A percentile compares a stretch with the other conserved stretches of the same genome.
These are phyloP conservation scores for Ranitomeya imitator DNA, from an alignment of 2,113 vertebrate species.

Conservation along the genomic window DNA sequence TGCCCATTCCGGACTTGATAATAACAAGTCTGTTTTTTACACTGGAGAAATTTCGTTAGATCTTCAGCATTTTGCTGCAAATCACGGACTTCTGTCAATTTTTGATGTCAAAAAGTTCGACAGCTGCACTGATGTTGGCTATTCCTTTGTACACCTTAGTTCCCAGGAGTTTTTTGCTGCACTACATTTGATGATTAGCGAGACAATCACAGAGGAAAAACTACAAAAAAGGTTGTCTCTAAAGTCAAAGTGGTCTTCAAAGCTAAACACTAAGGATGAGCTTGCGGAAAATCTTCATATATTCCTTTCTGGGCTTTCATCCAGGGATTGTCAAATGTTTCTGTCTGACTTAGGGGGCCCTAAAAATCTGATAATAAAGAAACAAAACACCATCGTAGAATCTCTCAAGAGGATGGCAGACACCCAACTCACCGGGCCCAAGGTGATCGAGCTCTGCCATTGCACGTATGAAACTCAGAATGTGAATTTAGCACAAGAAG, in stretches of 20 bases:
- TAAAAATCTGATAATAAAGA: constrained; percentile 68
- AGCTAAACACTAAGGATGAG: constrained; percentile 71
- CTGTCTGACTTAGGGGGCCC: constrained; percentile 69
- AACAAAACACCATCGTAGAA: constrained; percentile 73
- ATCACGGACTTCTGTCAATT: constrained; percentile 72
- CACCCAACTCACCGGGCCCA: constrained; percentile 82
- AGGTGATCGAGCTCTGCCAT: constrained; percentile 83
- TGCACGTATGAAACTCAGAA: constrained; percentile 83
- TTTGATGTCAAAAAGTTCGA: constrained; percentile 71
- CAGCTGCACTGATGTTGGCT: constrained; percentile 65
- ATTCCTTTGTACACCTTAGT: constrained; percentile 83
- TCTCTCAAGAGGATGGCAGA: constrained; percentile 70
- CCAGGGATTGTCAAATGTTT: constrained; percentile 69
- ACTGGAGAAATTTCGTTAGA: constrained; percentile 68
- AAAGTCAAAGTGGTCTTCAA: constrained; percentile 81
- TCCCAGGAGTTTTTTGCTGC: constrained; percentile 89
- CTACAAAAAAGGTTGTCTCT: constrained; percentile 78
- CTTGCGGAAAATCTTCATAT: constrained; percentile 80
- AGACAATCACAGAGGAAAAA: constrained; percentile 64
- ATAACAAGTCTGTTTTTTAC: constrained; percentile 76
- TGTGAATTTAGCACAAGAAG: constrained; percentile 64
- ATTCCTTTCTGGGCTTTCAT: constrained; percentile 83
- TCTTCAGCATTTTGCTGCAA: constrained; percentile 72
- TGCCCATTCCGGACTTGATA: constrained; percentile 78
- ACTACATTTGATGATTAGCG: constrained; percentile 80